Evolutionary conservation across 35 echinoderm and acorn worm genomes (phyloP).

Genomic region (Strongylocentrotus purpuratus): DNA sequence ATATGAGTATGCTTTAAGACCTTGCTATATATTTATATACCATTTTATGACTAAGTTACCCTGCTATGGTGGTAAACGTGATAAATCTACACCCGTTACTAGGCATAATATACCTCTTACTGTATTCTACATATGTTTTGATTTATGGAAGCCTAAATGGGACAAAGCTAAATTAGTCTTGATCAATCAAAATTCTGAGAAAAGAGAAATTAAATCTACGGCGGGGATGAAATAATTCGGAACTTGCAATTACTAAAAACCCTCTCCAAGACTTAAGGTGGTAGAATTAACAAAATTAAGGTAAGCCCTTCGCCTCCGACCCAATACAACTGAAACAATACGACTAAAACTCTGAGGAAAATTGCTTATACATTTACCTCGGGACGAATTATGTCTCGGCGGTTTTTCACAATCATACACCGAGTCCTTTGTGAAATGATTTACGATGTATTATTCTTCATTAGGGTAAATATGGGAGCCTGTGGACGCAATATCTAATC

Average conservation of each 20-base stretch:
- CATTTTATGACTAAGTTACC: too few species aligned
- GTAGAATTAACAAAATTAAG: not conserved
- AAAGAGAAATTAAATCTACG: not conserved
- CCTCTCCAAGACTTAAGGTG: not conserved
- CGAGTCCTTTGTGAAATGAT: not conserved
- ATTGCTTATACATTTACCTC: not conserved
- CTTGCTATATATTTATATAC: not conserved
- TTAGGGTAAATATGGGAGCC: not conserved
- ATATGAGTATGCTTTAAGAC: not conserved
- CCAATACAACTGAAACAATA: not conserved
- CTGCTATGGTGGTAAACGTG: too few species aligned
- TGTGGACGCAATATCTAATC: not conserved
- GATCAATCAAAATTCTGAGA: too few species aligned
- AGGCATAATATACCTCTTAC: too few species aligned
- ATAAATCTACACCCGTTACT: too few species aligned
- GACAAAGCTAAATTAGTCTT: too few species aligned
- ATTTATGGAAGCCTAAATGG: too few species aligned
- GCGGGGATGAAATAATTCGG: not conserved
- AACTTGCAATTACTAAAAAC: not conserved
- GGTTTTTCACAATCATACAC: not conserved
- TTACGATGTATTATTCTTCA: conserved; percentile 3
- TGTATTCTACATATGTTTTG: too few species aligned
- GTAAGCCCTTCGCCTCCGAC: not conserved
- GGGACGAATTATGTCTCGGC: not conserved
- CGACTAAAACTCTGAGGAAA: not conserved